A percentile compares a stretch with the other conserved stretches of the same genome.
Conservation (phyloP, 1,140 invertebrate genomes). For the Atta colombica region DNA sequence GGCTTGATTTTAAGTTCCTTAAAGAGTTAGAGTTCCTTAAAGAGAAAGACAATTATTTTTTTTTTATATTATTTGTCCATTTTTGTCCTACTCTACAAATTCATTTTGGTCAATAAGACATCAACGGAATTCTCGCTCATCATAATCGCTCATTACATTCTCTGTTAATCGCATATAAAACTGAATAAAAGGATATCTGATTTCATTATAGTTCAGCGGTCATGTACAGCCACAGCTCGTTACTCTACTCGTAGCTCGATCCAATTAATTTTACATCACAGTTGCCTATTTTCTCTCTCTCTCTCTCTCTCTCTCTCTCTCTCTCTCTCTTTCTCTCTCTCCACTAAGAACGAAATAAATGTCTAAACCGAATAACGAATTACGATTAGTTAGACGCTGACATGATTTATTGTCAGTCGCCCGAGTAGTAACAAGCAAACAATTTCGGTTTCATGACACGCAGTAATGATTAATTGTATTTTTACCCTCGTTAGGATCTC, state of each 20-base stretch:
- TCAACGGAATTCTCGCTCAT: too few species aligned
- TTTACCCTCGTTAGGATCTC: background rate
- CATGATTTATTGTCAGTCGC: conserved; percentile 34
- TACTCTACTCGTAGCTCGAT: conserved; percentile 20
- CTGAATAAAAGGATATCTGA: conserved; percentile 18
- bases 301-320: background rate
- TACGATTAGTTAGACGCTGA: conserved; percentile 31
- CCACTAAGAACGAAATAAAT: background rate
- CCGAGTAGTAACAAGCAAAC: background rate
- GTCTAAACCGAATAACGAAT: background rate
- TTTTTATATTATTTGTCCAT: too few species aligned
- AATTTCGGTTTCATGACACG: background rate
- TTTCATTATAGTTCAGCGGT: conserved; percentile 56
- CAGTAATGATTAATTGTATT: conserved; percentile 24
- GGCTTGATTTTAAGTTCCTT: conserved; percentile 33
- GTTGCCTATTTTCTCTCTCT: background rate
- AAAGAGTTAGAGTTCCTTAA: conserved; percentile 22
- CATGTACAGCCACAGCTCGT: conserved; percentile 36
- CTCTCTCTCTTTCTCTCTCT: background rate
- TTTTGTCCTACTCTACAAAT: conserved; percentile 26
- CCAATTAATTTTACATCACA: conserved; percentile 55
- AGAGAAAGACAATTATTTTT: background rate
- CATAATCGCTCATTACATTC: background rate
- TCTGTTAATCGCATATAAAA: conserved; percentile 36
- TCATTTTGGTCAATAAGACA: background rate